A percentile compares a stretch with the other conserved stretches of the same genome.
phyloP scores from a whole-genome alignment of 2,888 invertebrate species.

The Acheta domesticus region DNA sequence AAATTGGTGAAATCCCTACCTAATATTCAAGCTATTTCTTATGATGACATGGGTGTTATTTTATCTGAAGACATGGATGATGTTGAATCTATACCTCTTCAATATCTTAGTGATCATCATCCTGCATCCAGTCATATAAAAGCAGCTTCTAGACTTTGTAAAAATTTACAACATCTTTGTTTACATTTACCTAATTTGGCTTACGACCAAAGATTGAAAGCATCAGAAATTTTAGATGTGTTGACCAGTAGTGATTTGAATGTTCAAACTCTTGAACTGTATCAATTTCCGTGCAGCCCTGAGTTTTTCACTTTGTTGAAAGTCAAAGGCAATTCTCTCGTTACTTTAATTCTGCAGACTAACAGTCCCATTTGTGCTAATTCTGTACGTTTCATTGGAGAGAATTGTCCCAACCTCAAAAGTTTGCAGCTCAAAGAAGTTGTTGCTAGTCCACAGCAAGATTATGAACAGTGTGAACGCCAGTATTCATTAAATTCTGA shows the following conservation, averaged over 20 bases:
- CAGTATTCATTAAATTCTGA: constrained; percentile 19
- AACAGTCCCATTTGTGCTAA: constrained; percentile 27
- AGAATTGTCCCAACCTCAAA: constrained; percentile 35
- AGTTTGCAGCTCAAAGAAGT: constrained; percentile 32
- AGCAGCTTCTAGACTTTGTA: constrained; percentile 35
- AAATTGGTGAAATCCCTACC: constrained; percentile 35
- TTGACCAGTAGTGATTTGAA: constrained; percentile 31
- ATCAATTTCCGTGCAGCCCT: constrained; percentile 33
- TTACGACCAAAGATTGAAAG: constrained; percentile 21
- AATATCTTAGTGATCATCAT: constrained; percentile 34
- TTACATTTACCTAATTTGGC: constrained; percentile 28
- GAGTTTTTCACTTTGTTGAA: constrained; percentile 32
- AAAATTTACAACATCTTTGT: constrained; percentile 34
- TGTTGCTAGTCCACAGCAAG: background rate
- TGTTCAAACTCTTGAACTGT: constrained; percentile 33
- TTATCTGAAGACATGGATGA: constrained; percentile 37
- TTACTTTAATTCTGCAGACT: constrained; percentile 33
- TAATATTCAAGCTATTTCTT: constrained; percentile 35
- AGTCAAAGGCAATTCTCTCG: constrained; percentile 34
- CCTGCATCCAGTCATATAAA: constrained; percentile 35
- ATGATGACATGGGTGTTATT: constrained; percentile 37
- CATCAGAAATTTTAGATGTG: constrained; percentile 32
- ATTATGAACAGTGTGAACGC: background rate
- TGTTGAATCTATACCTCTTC: constrained; percentile 33
- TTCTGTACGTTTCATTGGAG: constrained; percentile 35